Conservation (phyloP, 1,140 invertebrate genomes). For the Saccostrea glomerata region DNA sequence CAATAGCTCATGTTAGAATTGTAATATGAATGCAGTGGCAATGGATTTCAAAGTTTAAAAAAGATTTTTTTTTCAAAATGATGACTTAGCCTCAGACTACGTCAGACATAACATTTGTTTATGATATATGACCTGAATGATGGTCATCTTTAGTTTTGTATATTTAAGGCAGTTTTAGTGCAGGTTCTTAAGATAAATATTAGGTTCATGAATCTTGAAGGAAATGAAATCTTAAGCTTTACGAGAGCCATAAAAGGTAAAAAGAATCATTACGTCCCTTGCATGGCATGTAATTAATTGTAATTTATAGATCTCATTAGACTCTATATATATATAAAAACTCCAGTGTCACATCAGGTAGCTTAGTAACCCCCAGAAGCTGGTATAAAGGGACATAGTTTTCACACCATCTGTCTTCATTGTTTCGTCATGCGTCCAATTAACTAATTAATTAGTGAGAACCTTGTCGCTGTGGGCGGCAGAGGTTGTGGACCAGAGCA, state of each 20-base stretch:
- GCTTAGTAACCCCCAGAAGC: background rate
- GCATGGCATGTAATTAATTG: background rate
- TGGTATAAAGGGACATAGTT: background rate
- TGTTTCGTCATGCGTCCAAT: slow-evolving; percentile 11
- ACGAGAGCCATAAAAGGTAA: background rate
- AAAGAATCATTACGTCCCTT: background rate
- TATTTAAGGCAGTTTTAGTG: too few species aligned
- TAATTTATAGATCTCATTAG: background rate
- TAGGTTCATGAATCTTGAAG: background rate
- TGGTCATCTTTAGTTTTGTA: too few species aligned
- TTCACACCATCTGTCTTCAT: slow-evolving; percentile 1
- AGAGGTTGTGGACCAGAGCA: background rate
- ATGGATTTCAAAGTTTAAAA: too few species aligned
- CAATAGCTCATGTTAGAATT: too few species aligned
- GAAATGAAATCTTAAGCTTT: background rate
- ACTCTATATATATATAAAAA: background rate
- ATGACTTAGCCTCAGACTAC: too few species aligned
- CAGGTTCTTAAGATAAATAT: too few species aligned
- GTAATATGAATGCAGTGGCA: too few species aligned
- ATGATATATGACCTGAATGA: too few species aligned
- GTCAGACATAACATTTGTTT: too few species aligned
- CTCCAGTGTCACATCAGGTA: background rate
- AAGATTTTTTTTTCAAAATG: too few species aligned
- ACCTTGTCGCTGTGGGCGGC: background rate
- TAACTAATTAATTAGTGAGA: background rate